Evolutionary conservation across 1,140 invertebrate genomes (phyloP).

Genomic region (Lerema accius): DNA sequence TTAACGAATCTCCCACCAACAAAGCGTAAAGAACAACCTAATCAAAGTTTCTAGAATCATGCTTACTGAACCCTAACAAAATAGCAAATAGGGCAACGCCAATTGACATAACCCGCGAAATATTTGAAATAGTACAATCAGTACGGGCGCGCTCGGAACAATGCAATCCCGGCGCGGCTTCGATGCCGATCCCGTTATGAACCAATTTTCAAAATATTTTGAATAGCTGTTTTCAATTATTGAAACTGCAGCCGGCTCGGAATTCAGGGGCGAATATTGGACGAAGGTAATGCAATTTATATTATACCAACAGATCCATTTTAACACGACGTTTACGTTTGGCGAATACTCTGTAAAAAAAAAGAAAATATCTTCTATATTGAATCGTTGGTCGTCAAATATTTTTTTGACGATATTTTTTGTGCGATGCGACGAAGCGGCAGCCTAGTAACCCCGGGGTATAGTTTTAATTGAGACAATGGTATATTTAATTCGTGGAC

Average conservation of each 20-base stretch:
- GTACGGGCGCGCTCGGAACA: slow-evolving; percentile 51
- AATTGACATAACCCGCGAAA: slow-evolving; percentile 65
- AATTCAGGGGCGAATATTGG: slow-evolving; percentile 62
- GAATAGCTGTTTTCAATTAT: slow-evolving; percentile 81
- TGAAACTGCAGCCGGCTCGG: slow-evolving; percentile 72
- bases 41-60: background rate
- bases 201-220: slow-evolving; percentile 82
- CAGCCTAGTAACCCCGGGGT: background rate
- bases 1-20: too few species aligned
- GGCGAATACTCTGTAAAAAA: too few species aligned
- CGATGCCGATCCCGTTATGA: slow-evolving; percentile 68
- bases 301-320: slow-evolving; percentile 43
- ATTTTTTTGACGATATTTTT: too few species aligned
- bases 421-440: too few species aligned
- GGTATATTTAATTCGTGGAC: slow-evolving; percentile 66
- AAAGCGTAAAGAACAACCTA: background rate
- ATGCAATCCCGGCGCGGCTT: slow-evolving; percentile 55
- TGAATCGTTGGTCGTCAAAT: too few species aligned
- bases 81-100: slow-evolving; percentile 29
- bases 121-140: slow-evolving; percentile 64
- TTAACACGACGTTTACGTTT: too few species aligned
- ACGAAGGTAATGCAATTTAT: slow-evolving; percentile 51
- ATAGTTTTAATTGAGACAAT: slow-evolving; percentile 53
- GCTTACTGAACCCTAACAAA: background rate
- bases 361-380: background rate